These are phyloP conservation scores for Coracias cyanogaster DNA, from an alignment of 2,797 vertebrate species.

Conservation along the genomic window DNA sequence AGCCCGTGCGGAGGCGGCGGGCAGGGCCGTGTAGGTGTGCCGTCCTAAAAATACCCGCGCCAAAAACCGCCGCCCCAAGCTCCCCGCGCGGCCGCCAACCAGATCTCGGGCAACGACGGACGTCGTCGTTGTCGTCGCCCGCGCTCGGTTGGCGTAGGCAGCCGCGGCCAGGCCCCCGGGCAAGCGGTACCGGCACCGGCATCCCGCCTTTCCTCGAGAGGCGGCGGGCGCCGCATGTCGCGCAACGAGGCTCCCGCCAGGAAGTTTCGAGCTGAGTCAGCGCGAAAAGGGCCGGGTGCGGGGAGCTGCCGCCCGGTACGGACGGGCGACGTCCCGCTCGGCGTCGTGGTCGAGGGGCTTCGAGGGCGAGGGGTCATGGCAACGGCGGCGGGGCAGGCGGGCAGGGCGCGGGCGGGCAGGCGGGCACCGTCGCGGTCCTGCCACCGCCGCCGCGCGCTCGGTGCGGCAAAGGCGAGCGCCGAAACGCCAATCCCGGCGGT, in stretches of 20 bases:
- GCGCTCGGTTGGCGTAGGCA: too few species aligned
- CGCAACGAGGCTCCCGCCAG: background rate
- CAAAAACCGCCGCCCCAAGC: background rate
- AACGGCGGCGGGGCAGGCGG: background rate
- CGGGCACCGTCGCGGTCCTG: rapidly evolving
- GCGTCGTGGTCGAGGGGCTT: too few species aligned
- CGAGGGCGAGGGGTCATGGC: too few species aligned
- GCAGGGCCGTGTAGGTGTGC: background rate
- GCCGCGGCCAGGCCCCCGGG: too few species aligned
- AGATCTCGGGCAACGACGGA: rapidly evolving
- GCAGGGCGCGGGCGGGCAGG: background rate
- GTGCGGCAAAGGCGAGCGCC: background rate
- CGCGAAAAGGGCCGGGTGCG: background rate
- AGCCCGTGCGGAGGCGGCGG: background rate
- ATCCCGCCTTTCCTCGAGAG: background rate
- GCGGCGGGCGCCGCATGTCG: background rate
- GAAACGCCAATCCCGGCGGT: background rate
- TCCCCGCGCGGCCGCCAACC: rapidly evolving
- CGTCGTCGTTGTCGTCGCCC: background rate
- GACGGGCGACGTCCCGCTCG: background rate
- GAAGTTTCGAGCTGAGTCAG: constrained; percentile 61
- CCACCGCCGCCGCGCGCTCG: background rate
- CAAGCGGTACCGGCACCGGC: background rate
- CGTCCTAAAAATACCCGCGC: background rate
- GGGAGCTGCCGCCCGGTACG: background rate